Base-by-base conservation (phyloP, 2,888 invertebrate genomes). In the Tupiocoris notatus region DNA sequence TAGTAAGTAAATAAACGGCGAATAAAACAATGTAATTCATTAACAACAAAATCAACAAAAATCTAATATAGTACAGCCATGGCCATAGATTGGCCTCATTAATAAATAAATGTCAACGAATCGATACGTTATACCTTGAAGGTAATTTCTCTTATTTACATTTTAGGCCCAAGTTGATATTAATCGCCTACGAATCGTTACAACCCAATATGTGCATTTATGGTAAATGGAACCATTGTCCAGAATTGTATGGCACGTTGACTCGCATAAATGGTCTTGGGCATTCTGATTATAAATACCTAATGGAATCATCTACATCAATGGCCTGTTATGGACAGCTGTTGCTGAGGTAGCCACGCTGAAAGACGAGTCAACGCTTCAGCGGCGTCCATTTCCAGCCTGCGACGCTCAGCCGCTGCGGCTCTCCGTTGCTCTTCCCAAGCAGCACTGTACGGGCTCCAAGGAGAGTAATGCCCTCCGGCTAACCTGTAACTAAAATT, bases 331-430 rank as follows among this genome's bases (percentile, higher is more conserved):
- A 75, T 75, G 23, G 75, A 67, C 2, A 66, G 20, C 25, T 70
- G 70, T 25, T 58, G 70, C 61, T 58, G 70, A 12, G 71, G 68
- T 17, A 62, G 75, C 75, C 75, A 77, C 6, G 65, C 62, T 9
- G 39, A 25, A 39, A 92, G 84, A 71, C 88, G 88, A 0, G 92
- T 91, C 6, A 92, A 84, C 0, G 92, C 91, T 79, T 91, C 91
- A 0, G 92, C 92, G 0, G 92, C 92, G 82, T 92, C 92, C 21
- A 92, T 86, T 82, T 92, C 92, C 82, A 91, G 91, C 80, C 89
- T 87, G 73, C 79, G 78, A 23, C 80, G 71, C 77, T 66, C 17
- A 25, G 68, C 21, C 22, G 58, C 39, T 39, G 76, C 56, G 56
- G 22, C n/a, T 7, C 67, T 58, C 24, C 62, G 59, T 6, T 21